Evolutionary conservation across 2,888 invertebrate species (phyloP), one percentile per base, ranked within the genome.

Genomic region (Pandemis corylana): DNA sequence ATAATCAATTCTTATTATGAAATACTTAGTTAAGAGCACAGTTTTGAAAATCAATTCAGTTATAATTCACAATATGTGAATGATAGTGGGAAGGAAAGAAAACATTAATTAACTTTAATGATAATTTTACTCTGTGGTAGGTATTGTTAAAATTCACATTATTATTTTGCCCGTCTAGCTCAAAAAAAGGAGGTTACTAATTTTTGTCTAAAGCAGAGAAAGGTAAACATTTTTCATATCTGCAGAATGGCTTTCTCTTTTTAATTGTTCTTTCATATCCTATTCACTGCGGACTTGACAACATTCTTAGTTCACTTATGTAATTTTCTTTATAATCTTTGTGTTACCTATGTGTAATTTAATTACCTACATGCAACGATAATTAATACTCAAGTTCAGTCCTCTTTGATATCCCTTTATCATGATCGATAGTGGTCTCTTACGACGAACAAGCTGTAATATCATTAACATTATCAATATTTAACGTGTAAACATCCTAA

Each of bases 241-340:
- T 64, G 44, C 71, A 36, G 46, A 59, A 44, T 56, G 56, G 59
- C 65, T 71, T 71, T 65, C 59, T 71, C 56, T 71, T 65, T 46
- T 65, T 71, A 61, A 62, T 62, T 62, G 15, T 51, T 51, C 36
- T 9, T 66, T 68, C 20, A 20, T n/a, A 42, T 61, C 61, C n/a
- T 44, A 6, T 68, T 61, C 6, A 68, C 46, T 53, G 42, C 41
- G 15, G 41, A 68, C 15, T 41, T 59, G 28, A 15, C 28, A 51
- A 36, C 46, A 36, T 51, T 36, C n/a, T 51, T 66, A 12, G 15
- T 65, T 46, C 15, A 9, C 53, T 41, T 42, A 20, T 56, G 42
- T 56, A 68, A 68, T 44, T 2, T 70, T 70, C 20, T 64, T 42
- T 28, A 10, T 53, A 13, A 20, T 63, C 49, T 42, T 20, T 15